Conservation (phyloP, 1,140 invertebrate species). For the Zaprionus gabonicus region DNA sequence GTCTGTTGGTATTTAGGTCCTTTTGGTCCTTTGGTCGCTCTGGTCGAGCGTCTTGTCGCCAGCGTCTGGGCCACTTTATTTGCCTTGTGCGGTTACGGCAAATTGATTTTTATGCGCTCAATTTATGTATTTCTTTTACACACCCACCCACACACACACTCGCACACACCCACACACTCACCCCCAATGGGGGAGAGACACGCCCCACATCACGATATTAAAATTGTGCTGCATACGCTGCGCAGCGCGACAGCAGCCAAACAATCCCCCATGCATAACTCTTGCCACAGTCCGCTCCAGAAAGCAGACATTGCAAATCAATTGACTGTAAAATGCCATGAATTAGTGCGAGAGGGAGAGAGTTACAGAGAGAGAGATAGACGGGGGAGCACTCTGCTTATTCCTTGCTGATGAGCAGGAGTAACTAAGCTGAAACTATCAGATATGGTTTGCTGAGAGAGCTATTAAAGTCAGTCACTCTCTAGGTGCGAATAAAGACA, state of each 20-base stretch:
- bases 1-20: constrained; percentile 17
- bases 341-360: constrained; percentile 36
- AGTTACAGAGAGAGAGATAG: neutral
- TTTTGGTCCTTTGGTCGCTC: constrained; percentile 11
- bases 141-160: neutral
- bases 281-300: constrained; percentile 5
- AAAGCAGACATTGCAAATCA: constrained; percentile 54
- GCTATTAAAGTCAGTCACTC: too few relatives aligned
- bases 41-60: constrained; percentile 30
- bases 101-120: constrained; percentile 80
- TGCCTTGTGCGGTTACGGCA: constrained; percentile 73
- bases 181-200: neutral
- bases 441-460: too few relatives aligned
- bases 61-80: constrained; percentile 51
- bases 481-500: too few relatives aligned
- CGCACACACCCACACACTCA: neutral
- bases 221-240: constrained; percentile 32
- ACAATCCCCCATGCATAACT: constrained; percentile 13
- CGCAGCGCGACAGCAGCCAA: constrained; percentile 1
- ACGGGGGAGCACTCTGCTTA: neutral
- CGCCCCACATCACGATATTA: constrained; percentile 17
- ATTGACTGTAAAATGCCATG: constrained; percentile 70
- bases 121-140: constrained; percentile 67
- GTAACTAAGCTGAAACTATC: neutral
- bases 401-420: neutral